Evolutionary conservation across 2,888 invertebrate species (phyloP), one percentile per base, ranked within the genome.

Genomic region (Drosophila conformis): DNA sequence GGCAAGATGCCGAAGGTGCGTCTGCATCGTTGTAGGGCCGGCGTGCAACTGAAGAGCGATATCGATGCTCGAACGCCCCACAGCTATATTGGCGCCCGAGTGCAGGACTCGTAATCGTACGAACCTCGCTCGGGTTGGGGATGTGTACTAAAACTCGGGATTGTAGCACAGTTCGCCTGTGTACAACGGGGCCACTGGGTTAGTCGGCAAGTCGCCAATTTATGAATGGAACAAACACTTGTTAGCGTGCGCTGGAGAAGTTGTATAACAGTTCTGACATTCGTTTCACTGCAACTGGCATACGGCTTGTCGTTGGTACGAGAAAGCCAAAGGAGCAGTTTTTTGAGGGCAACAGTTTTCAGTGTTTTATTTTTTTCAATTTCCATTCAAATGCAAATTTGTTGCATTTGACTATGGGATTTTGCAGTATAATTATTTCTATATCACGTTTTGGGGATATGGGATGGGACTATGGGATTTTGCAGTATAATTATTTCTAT

Each of bases 171-270:
- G 78, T 68, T 68, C 46, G 15, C 1, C 7, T n/a, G 38, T 5
- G 8, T 15, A 42, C 60, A 46, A 65, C 57, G 70, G 63, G 74
- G 82, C 63, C 73, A 84, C 61, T 82, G 69, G 72, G 70, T 65
- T 73, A 77, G 71, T 74, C 62, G 72, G 70, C 42, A 53, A 56
- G 61, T 11, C 33, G 57, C 10, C 76, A 52, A 83, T 90, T 90
- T 89, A 90, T 91, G 89, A 90, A 90, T 89, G 88, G 76, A 77
- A 82, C 75, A 89, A 81, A 91, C 91, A 91, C 91, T 91, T 91
- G 91, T 91, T 91, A 78, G 87, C 83, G 69, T 83, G 75, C 69
- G 51, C 54, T 56, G 69, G 76, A 60, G 76, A 52, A 84, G 57
- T 29, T 11, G 18, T 68, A 29, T 40, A 40, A 65, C 52, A 65